Evolutionary conservation across 2,113 vertebrate genomes (phyloP).

Genomic region (Mormyrus iriodes): DNA sequence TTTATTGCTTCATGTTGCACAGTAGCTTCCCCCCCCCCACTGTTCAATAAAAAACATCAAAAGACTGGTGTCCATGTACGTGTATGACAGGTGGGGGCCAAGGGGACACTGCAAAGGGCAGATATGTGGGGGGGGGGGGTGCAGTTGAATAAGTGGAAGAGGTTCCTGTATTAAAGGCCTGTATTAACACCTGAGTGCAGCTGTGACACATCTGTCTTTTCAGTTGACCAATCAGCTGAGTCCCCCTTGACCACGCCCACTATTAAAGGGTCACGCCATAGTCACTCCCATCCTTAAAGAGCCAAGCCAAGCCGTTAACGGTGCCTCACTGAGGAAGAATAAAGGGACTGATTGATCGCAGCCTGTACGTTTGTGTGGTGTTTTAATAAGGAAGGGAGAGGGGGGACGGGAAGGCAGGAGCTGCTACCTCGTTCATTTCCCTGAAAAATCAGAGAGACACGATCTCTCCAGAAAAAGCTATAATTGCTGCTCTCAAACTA

Average conservation of each 20-base stretch:
- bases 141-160: not conserved
- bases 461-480: conserved; percentile 26
- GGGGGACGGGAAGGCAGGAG: not conserved
- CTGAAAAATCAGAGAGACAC: conserved; percentile 32
- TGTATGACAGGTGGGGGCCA: not conserved
- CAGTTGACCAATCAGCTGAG: conserved; percentile 33
- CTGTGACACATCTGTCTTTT: conserved; percentile 25
- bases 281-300: conserved; percentile 21
- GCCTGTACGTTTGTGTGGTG: not conserved
- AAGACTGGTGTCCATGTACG: not conserved
- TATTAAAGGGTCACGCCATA: conserved; percentile 18
- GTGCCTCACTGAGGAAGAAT: conserved; percentile 38
- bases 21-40: not conserved
- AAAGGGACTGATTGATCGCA: conserved; percentile 39
- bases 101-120: not conserved
- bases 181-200: conserved; percentile 13
- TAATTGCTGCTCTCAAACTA: conserved; percentile 38
- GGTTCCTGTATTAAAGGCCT: not conserved
- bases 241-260: conserved; percentile 6
- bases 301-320: conserved; percentile 42
- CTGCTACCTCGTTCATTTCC: conserved; percentile 39
- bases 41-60: not conserved
- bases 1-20: not conserved
- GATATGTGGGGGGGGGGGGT: not conserved
- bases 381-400: too few species aligned